phyloP scores from a whole-genome alignment of 2,113 vertebrate species.

The Rynchops niger region DNA sequence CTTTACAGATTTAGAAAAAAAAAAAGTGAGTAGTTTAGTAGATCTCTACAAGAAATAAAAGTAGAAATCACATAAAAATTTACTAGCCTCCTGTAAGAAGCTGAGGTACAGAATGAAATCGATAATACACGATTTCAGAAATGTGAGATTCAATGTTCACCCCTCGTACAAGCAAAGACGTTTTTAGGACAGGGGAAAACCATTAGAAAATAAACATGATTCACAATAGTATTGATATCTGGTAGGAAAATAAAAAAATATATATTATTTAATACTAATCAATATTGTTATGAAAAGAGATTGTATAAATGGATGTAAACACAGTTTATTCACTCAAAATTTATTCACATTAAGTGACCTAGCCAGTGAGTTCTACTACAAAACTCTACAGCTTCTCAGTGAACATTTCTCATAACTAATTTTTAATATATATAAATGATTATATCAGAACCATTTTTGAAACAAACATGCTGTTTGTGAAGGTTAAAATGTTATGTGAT shows the following conservation, averaged over 20 bases:
- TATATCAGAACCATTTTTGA: not conserved
- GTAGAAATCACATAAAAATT: not conserved
- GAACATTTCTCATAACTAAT: not conserved
- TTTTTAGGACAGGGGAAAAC: not conserved
- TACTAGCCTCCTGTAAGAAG: not conserved
- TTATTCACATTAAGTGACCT: not conserved
- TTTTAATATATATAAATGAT: not conserved
- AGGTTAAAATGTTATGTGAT: not conserved
- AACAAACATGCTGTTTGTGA: not conserved
- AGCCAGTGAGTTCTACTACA: not conserved
- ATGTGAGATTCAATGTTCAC: not conserved
- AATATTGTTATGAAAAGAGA: not conserved
- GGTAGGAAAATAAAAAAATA: not conserved
- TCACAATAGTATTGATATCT: not conserved
- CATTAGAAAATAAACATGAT: not conserved
- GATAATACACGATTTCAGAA: not conserved
- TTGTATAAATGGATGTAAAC: not conserved
- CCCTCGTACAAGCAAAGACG: rapidly evolving
- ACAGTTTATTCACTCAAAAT: not conserved
- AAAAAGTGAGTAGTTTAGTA: not conserved
- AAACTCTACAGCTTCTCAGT: not conserved
- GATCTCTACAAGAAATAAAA: not conserved
- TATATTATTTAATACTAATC: not conserved
- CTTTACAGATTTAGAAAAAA: not conserved
- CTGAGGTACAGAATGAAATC: not conserved